phyloP scores from a whole-genome alignment of 2,113 vertebrate genomes.

The Zosterops pallidus region DNA sequence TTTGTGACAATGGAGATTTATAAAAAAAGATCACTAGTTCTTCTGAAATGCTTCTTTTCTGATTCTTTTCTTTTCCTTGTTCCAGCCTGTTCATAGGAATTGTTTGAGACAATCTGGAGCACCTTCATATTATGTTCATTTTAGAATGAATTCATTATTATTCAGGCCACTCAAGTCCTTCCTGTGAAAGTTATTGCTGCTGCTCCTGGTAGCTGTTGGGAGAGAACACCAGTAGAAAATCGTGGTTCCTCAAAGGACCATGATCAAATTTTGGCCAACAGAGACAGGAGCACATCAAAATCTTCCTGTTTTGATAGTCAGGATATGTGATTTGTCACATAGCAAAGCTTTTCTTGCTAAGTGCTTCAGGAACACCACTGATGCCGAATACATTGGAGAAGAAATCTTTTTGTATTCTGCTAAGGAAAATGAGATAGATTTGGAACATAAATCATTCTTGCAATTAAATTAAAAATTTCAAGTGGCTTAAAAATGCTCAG shows the following conservation, averaged over 20 bases:
- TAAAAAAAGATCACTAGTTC: neutral
- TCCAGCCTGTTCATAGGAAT: neutral
- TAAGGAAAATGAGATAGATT: neutral
- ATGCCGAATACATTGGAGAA: neutral
- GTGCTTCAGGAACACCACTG: neutral
- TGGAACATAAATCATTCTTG: neutral
- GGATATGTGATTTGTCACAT: neutral
- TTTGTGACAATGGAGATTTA: neutral
- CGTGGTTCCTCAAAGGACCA: fast-evolving
- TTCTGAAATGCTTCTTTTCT: neutral
- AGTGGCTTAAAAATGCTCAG: neutral
- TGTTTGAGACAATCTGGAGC: slow-evolving; percentile 10
- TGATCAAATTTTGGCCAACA: neutral
- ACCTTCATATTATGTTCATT: neutral
- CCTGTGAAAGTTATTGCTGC: neutral
- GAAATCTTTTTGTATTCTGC: neutral
- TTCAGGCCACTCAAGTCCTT: neutral
- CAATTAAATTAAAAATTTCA: neutral
- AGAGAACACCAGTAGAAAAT: neutral
- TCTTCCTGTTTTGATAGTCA: neutral
- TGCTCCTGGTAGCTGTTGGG: neutral
- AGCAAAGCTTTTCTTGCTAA: neutral
- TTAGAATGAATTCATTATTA: neutral
- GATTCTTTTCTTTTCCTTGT: neutral
- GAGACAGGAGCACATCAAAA: neutral